Evolutionary conservation across 2,888 invertebrate species (phyloP), one percentile per base, ranked within the genome.

Genomic region (Cryptops parisi): DNA sequence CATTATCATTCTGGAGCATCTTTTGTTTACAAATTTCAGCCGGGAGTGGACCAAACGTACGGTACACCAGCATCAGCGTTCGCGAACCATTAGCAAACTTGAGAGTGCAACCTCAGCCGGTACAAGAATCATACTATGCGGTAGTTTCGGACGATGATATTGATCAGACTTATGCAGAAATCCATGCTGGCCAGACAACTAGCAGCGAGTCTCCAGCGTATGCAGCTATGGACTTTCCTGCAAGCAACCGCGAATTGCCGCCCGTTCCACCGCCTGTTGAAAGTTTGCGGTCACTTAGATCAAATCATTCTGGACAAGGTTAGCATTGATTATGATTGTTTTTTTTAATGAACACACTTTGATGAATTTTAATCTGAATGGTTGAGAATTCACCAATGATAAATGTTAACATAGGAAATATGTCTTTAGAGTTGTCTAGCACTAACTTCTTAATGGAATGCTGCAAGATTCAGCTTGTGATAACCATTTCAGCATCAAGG

Each of bases 1-100:
- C n/a, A n/a, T n/a, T n/a, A n/a, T n/a, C n/a, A n/a, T n/a, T n/a
- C n/a, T n/a, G n/a, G n/a, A n/a, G n/a, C n/a, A n/a, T n/a, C 43
- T n/a, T 26, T 17, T 9, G 2, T 26, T 3, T 26, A 5, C n/a
- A 15, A 5, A 9, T n/a, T 21, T 39, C 22, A n/a, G 23, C 24
- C 24, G 50, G 40, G 24, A 40, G 33, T 23, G 50, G 52, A 25
- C 52, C 38, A 45, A 45, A 52, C 23, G 33, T 52, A 27, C 44
- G 89, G 45, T 90, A 90, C 67, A 89, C 89, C 0, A 88, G 88
- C 65, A 89, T 89, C 61, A 89, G 87, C 59, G 90, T 90, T 1
- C 76, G 89, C 19, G 89, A 89, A 68, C 90, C 90, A 1, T 71
- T 90, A 57, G 85, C 87, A 2, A 80, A 80, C 64, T 80, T 83